Base-by-base conservation (phyloP, 1,140 invertebrate genomes). In the Grapholita molesta region DNA sequence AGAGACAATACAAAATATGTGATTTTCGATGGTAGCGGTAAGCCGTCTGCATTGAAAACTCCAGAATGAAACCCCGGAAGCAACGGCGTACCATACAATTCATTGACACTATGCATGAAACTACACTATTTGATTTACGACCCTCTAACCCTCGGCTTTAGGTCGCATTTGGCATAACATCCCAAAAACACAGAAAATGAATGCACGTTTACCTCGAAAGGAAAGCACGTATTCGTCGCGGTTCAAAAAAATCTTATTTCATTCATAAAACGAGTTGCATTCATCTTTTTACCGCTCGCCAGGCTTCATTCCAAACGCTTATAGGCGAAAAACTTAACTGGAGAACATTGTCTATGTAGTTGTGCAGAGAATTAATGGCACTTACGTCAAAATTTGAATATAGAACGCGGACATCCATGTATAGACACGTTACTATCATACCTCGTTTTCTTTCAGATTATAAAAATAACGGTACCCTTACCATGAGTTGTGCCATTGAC, bases 191-290 rank as follows among this genome's bases (percentile, higher is more conserved):
- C 79, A 70, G 77, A 84, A 89, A 89, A 91, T 88, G 86, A 89
- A 91, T 89, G 86, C 86, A 89, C 89, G 85, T 88, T 83, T 76
- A 71, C 72, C 75, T 80, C 72, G 80, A 86, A 84, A 90, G 88
- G 89, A 91, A 90, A 87, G 86, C 89, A 91, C 89, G 89, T 91
- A 91, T 91, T 91, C 79, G 86, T 78, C 84, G 84, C 84, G 86
- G 86, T 88, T 79, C 83, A 84, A 88, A 82, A 90, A 91, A 91
- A 86, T 84, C 80, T 85, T 88, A 90, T 91, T 90, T 89, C 89
- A 91, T 91, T 91, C 89, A 91, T 91, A 91, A 90, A 89, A 88
- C 83, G 85, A 87, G 82, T 84, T 75, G 85, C 83, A 91, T 89
- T 89, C 64, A 33, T 48, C 64, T 81, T 86, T 85, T 84, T 82